Conservation (phyloP, 2,888 invertebrate genomes). For the Catocala nupta region DNA sequence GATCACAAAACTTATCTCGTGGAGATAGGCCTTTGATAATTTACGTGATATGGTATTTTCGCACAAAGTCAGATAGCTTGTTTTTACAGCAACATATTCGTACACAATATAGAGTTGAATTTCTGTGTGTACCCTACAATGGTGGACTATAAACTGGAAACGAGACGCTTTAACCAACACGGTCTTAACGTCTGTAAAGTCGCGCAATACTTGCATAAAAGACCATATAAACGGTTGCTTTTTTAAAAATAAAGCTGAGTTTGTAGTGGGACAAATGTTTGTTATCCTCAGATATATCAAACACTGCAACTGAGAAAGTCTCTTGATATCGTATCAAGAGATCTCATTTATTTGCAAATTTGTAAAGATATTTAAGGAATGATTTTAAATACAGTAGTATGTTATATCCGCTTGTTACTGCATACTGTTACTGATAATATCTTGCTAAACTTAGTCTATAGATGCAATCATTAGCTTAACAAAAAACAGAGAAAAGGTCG, state of each 20-base stretch:
- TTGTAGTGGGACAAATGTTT: neutral
- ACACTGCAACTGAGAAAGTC: neutral
- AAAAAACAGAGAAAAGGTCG: no score
- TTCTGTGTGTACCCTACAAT: constrained; percentile 20
- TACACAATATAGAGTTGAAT: constrained; percentile 6
- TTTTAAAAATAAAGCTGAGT: constrained; percentile 2
- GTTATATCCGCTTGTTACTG: no score
- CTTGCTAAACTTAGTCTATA: no score
- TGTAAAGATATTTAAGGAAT: no score
- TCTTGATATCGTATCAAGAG: no score
- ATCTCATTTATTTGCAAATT: no score
- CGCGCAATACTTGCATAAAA: constrained; percentile 41
- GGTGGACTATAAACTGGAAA: constrained; percentile 33
- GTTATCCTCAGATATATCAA: constrained; percentile 5
- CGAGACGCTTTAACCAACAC: constrained; percentile 46
- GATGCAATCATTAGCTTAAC: no score
- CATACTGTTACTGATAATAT: no score
- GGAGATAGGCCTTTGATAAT: no score
- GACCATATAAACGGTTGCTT: constrained; percentile 28
- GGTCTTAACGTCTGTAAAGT: constrained; percentile 39
- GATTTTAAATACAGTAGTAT: no score
- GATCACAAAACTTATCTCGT: no score
- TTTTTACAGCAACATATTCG: neutral
- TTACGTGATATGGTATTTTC: no score
- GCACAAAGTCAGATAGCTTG: neutral